Evolutionary conservation across 2,113 vertebrate species (phyloP).

Genomic region (Apus apus): DNA sequence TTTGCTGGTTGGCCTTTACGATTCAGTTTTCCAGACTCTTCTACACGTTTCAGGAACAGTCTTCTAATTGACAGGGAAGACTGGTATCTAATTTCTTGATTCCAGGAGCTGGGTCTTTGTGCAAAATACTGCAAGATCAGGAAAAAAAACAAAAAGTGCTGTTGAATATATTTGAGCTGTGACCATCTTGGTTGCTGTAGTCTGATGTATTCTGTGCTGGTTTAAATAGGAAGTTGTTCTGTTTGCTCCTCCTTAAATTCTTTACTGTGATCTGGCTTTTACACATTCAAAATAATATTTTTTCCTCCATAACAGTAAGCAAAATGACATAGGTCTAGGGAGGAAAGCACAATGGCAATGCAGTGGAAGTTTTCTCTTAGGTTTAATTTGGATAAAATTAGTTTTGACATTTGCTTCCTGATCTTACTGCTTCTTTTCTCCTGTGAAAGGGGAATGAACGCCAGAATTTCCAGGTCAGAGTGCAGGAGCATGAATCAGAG

Average conservation of each 20-base stretch:
- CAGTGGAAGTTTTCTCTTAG: not conserved
- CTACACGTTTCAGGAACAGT: not conserved
- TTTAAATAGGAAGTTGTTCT: not conserved
- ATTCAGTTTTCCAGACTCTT: not conserved
- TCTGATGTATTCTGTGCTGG: not conserved
- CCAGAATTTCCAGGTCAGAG: constrained; percentile 4
- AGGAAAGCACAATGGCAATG: not conserved
- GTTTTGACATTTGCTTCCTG: not conserved
- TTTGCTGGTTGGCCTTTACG: not conserved
- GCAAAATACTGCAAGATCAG: not conserved
- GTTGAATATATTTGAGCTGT: not conserved
- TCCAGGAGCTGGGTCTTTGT: not conserved
- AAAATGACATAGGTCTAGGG: not conserved
- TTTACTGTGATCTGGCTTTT: not conserved
- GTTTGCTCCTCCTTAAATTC: not conserved
- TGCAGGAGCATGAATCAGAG: not conserved
- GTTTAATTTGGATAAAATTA: not conserved
- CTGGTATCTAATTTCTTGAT: not conserved
- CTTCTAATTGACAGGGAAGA: not conserved
- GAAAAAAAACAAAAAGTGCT: not conserved
- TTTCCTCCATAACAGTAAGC: not conserved
- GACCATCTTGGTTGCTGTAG: not conserved
- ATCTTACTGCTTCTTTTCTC: not conserved
- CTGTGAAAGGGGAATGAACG: not conserved
- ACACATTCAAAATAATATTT: not conserved